Percentiles rank a stretch among this genome's conserved stretches.
phyloP scores from a whole-genome alignment of 2,797 vertebrate genomes.

The Rhinogobio ventralis region DNA sequence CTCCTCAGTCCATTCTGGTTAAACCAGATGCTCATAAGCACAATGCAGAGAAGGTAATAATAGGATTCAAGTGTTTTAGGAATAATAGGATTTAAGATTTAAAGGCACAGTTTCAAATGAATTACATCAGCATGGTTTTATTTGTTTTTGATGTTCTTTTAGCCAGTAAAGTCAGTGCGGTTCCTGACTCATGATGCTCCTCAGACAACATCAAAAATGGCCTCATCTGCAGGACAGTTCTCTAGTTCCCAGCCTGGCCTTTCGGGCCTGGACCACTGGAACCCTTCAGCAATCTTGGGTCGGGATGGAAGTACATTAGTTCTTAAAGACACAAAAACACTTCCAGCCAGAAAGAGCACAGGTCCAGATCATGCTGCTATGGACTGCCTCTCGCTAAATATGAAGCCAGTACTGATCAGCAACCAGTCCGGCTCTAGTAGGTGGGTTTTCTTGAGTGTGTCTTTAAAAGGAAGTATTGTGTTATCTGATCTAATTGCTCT shows the following conservation, averaged over 20 bases:
- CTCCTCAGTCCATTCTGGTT: constrained; percentile 92
- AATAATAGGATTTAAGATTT: background rate
- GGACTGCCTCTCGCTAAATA: constrained; percentile 68
- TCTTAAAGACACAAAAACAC: constrained; percentile 83
- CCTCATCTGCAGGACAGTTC: constrained; percentile 76
- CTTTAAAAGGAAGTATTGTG: constrained; percentile 4
- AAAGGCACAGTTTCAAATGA: background rate
- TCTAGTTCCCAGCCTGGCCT: constrained; percentile 64
- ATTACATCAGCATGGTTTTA: background rate
- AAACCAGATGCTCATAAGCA: constrained; percentile 88
- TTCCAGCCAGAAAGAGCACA: constrained; percentile 74
- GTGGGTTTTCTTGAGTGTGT: constrained; percentile 64
- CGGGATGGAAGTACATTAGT: constrained; percentile 83
- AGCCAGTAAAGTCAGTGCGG: constrained; percentile 93
- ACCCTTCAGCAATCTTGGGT: constrained; percentile 74
- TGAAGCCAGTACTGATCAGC: constrained; percentile 70
- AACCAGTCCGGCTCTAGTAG: constrained; percentile 82
- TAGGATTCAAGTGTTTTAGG: background rate
- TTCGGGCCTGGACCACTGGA: constrained; percentile 79
- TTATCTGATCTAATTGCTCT: background rate
- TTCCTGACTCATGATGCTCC: constrained; percentile 89
- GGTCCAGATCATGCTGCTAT: constrained; percentile 69
- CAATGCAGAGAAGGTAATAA: constrained; percentile 86
- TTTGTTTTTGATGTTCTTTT: background rate
- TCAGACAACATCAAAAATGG: constrained; percentile 75